These are phyloP conservation scores for Tychaedon coryphoeus DNA, from an alignment of 2,113 vertebrate genomes.

Conservation along the genomic window DNA sequence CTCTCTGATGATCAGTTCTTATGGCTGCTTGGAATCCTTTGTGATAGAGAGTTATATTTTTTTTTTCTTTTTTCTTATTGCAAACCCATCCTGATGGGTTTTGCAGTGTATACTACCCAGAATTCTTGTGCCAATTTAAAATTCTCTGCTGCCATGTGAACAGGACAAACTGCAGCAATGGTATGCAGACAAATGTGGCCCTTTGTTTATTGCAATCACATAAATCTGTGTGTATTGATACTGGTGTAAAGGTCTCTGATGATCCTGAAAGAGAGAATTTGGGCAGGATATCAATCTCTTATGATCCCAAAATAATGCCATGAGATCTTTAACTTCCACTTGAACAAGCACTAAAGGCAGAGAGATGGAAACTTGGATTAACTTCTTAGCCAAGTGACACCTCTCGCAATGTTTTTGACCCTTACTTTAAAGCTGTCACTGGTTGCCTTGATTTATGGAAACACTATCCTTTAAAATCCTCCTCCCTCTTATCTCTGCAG, in stretches of 20 bases:
- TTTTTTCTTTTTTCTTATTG: background rate
- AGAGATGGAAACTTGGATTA: slow-evolving; percentile 61
- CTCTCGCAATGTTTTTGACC: slow-evolving; percentile 67
- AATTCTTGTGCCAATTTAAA: background rate
- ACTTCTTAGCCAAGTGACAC: slow-evolving; percentile 60
- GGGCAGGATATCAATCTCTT: slow-evolving; percentile 25
- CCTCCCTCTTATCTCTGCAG: slow-evolving; percentile 60
- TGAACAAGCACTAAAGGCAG: slow-evolving; percentile 59
- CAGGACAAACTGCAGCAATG: slow-evolving; percentile 11
- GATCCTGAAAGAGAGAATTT: slow-evolving; percentile 31
- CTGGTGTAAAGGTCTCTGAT: background rate
- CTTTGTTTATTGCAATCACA: background rate
- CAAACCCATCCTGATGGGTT: background rate
- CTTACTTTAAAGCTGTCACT: slow-evolving; percentile 64
- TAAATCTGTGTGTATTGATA: slow-evolving; percentile 33
- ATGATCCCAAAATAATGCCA: slow-evolving; percentile 36
- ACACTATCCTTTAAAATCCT: slow-evolving; percentile 62
- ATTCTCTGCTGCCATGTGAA: background rate
- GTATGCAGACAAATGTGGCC: slow-evolving; percentile 20
- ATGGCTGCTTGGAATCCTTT: background rate
- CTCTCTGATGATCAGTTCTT: background rate
- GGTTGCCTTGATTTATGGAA: slow-evolving; percentile 62
- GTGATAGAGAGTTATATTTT: background rate
- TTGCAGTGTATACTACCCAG: background rate
- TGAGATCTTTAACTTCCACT: slow-evolving; percentile 63